Evolutionary conservation across 2,888 invertebrate species (phyloP), one percentile per base, ranked within the genome.

Genomic region (Leptinotarsa rubiginosa): DNA sequence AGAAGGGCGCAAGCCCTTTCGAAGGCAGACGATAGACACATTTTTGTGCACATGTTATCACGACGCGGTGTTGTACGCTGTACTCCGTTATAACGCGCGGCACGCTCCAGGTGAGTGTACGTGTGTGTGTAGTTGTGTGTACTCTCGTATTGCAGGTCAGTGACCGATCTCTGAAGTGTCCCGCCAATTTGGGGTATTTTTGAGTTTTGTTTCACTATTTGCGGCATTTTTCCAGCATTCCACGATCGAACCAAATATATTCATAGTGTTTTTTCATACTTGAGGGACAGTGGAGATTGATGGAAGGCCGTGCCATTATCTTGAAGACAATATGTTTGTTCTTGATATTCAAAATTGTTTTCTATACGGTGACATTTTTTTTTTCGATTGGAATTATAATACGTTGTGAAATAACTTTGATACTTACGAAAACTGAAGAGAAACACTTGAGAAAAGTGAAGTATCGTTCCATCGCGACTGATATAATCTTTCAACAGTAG

Each of bases 11-110:
- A 79, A 78, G 80, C 78, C 82, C 84, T 70, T 41, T 79, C 86
- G 65, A 88, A 88, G 62, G 87, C 89, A 81, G 87, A 78, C 78
- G 75, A 88, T n/a, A 62, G 90, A 90, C 77, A 90, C 88, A 78
- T 90, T 88, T 78, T 90, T 87, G 81, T 91, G 90, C 84, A 91
- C 88, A 75, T 91, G 89, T 83, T 84, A 81, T 81, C 89, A 89
- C 86, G 90, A 89, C 80, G 89, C 89, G 76, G 89, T 89, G 74
- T 89, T 89, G 77, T 89, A 89, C 83, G 80, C 80, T 72, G 90
- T 90, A 82, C 89, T 89, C 59, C 65, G 41, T 68, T 67, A 72
- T 47, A 72, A 90, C 89, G 78, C 90, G 89, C 59, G 89, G 89
- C 78, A 79, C 81, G 80, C 77, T 77, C 78, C 84, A 84, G 85